Evolutionary conservation across 2,113 vertebrate genomes (phyloP), one percentile per base, ranked within the genome.

Genomic region (Conger conger): DNA sequence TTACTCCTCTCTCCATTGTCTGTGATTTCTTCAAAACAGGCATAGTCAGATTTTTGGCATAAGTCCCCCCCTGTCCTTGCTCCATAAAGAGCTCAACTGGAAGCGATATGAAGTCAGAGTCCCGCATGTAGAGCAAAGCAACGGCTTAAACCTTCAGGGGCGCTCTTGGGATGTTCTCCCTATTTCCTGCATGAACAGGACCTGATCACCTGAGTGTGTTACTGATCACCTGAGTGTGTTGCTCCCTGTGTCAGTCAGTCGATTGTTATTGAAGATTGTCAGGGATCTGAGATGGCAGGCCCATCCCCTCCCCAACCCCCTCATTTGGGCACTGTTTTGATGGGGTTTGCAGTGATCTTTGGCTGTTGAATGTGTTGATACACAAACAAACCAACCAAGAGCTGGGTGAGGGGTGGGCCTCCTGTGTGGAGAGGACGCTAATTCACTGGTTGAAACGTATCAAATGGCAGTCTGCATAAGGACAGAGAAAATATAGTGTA

Each of bases 281-380:
- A 35, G 82, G 83, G 86, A 86, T 84, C 86, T 88, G 89, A 83
- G 84, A 76, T 88, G 83, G 85, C 86, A 88, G 81, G 89, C 89
- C 87, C 88, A 86, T 87, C 85, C 86, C 84, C 78, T 54, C 84
- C 86, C 81, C 37, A 80, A 45, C 37, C 40, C 63, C 79, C 79
- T 84, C 68, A 86, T 85, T 87, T 57, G 84, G 86, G 76, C 85
- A 68, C 87, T 95, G 92, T 93, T 94, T 93, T 92, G 92, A 93
- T 90, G 91, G 89, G 88, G 87, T 87, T 90, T 89, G 89, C 90
- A 90, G 93, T 93, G 90, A 92, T 93, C 88, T 90, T 89, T 94
- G 94, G 92, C 92, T 91, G 89, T 80, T 85, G 84, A 89, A 90
- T 87, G 82, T 93, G 91, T 91, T 92, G 92, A 93, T 90, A 89